Base-by-base conservation (phyloP, 2,113 vertebrate species). In the Myodes glareolus region DNA sequence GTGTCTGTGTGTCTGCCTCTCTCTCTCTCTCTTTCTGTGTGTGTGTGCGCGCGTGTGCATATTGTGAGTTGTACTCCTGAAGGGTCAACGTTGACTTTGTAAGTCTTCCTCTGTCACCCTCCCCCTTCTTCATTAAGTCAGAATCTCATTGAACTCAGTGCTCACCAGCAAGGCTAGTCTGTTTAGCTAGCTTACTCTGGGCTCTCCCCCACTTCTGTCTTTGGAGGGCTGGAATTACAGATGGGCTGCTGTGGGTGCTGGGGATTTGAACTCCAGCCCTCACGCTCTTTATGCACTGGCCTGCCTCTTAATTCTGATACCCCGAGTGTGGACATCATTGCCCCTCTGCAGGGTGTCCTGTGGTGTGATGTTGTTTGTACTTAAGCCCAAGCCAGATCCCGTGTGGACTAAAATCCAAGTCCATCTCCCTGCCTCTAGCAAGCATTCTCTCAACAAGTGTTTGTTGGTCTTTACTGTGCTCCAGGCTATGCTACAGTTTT, bases 371-470 rank as follows among this genome's bases (percentile, higher is more conserved):
- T 61, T 39, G 33, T 84, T 86, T 36, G 42, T 27, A 55, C 36
- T 23, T 8, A 17, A 0, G 0, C 63, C 58, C 77, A n/a, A 21
- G 19, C 6, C 67, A 36, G 39, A 52, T 29, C 75, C n/a, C 33
- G 7, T 27, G 13, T 1, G 12, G 36, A 39, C 23, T 7, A 4
- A 3, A 52, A 36, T 27, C 23, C 11, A 27, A 1, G 2, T 33
- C 27, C 16, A 6, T 6, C 5, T 61, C 5, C 36, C 78, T 27
- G 21, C 9, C 7, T 4, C 52, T 36, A 1, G 76, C 36, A 12
- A 55, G 19, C 1, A 0, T 12, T 68, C 45, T 72, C n/a, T 14
- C 45, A 33, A 0, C 19, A 45, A 4, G 0, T 31, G 0, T 0
- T 39, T 52, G 36, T 6, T 11, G 72, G 88, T 50, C 33, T 92